Evolutionary conservation across 2,888 invertebrate species (phyloP).

Genomic region (Biston stratarius): DNA sequence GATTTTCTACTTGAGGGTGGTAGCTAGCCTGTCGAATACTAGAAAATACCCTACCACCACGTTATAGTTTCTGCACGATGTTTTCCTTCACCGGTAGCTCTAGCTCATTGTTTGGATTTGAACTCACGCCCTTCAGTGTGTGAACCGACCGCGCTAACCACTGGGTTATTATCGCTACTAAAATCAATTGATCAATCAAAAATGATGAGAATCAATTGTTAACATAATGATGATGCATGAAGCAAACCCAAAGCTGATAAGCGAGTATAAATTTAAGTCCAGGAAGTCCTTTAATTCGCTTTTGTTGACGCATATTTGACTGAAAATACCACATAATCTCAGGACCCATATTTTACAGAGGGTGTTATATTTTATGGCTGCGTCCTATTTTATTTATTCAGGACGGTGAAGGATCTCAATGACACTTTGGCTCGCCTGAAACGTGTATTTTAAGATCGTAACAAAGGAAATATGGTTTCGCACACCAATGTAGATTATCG

Average conservation of each 20-base stretch:
- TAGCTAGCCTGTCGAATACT: too few species aligned
- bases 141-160: too few species aligned
- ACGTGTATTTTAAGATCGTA: conserved; percentile 41
- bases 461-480: conserved; percentile 18
- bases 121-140: too few species aligned
- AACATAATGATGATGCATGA: too few species aligned
- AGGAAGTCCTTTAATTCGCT: background rate
- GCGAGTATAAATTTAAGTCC: background rate
- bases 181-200: too few species aligned
- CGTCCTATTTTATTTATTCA: conserved; percentile 44
- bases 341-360: conserved; percentile 10
- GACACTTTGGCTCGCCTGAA: conserved; percentile 39
- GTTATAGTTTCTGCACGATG: too few species aligned
- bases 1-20: too few species aligned
- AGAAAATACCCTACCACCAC: too few species aligned
- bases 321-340: conserved; percentile 20
- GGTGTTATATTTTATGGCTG: conserved; percentile 22
- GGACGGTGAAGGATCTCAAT: conserved; percentile 32
- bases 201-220: background rate
- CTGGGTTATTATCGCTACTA: too few species aligned
- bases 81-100: too few species aligned
- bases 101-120: too few species aligned
- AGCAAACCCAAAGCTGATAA: background rate
- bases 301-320: conserved; percentile 8
- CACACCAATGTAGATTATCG: conserved; percentile 1